phyloP scores from a whole-genome alignment of 1,140 invertebrate genomes.

The Papilio dardanus region DNA sequence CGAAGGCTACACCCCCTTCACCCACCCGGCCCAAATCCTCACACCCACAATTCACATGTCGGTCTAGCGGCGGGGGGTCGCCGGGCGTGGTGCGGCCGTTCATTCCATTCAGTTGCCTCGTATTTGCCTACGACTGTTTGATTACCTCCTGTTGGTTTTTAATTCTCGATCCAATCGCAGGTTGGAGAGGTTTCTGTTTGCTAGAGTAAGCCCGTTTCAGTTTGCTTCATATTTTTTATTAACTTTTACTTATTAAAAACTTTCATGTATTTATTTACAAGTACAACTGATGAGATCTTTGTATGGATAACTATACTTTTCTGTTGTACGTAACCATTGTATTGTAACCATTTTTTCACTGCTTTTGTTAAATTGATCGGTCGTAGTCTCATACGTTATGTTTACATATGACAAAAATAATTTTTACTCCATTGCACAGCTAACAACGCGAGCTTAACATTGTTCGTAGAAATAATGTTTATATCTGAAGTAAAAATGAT shows the following conservation, averaged over 20 bases:
- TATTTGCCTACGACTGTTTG: slow-evolving; percentile 8
- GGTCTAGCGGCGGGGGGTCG: background rate
- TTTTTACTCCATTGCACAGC: background rate
- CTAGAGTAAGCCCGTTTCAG: background rate
- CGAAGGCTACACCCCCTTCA: background rate
- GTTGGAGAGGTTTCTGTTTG: background rate
- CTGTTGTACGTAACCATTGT: too few relatives aligned
- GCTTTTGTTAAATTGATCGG: background rate
- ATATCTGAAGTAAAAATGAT: too few relatives aligned
- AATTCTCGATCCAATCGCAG: slow-evolving; percentile 10
- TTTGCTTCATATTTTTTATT: background rate
- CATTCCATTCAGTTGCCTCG: background rate
- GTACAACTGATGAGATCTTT: too few relatives aligned
- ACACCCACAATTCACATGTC: background rate
- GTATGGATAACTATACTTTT: too few relatives aligned
- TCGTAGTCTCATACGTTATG: background rate
- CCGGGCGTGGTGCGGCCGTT: too few relatives aligned
- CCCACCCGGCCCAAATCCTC: background rate
- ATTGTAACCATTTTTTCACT: background rate
- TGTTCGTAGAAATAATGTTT: too few relatives aligned
- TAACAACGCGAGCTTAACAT: background rate
- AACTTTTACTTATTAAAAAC: background rate
- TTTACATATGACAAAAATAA: background rate
- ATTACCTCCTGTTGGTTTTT: slow-evolving; percentile 6
- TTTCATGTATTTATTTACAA: background rate